Evolutionary conservation across 2,113 vertebrate species (phyloP).

Genomic region (Dinomys branickii): DNA sequence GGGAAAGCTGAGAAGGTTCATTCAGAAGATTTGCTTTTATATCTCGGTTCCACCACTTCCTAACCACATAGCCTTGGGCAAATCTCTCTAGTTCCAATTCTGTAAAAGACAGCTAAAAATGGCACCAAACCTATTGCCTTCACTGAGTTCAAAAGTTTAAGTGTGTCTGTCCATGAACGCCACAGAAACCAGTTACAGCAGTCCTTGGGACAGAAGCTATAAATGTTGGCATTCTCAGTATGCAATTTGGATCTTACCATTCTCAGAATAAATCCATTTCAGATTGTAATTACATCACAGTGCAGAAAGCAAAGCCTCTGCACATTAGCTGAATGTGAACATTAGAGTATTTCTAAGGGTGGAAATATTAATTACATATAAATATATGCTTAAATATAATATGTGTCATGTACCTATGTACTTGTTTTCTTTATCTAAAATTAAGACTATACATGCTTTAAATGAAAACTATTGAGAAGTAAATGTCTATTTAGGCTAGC

Average conservation of each 20-base stretch:
- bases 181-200: not conserved
- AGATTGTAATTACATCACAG: not conserved
- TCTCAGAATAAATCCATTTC: not conserved
- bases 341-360: not conserved
- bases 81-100: conserved; percentile 1
- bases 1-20: not conserved
- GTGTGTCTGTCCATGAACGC: not conserved
- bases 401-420: not conserved
- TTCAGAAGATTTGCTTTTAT: conserved; percentile 6
- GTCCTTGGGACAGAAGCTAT: not conserved
- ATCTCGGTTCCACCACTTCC: not conserved
- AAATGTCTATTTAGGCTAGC: not conserved
- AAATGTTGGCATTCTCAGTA: not conserved
- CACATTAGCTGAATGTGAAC: conserved; percentile 1
- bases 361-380: not conserved
- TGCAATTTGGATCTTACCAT: not conserved
- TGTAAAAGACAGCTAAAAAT: conserved; percentile 48
- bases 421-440: not conserved
- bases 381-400: not conserved
- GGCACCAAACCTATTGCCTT: not conserved
- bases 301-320: not conserved
- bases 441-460: conserved; percentile 24
- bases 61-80: not conserved
- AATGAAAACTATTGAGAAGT: not conserved
- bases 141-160: not conserved